These are phyloP conservation scores for Mesoligia furuncula DNA, from an alignment of 2,888 invertebrate genomes.

Conservation along the genomic window DNA sequence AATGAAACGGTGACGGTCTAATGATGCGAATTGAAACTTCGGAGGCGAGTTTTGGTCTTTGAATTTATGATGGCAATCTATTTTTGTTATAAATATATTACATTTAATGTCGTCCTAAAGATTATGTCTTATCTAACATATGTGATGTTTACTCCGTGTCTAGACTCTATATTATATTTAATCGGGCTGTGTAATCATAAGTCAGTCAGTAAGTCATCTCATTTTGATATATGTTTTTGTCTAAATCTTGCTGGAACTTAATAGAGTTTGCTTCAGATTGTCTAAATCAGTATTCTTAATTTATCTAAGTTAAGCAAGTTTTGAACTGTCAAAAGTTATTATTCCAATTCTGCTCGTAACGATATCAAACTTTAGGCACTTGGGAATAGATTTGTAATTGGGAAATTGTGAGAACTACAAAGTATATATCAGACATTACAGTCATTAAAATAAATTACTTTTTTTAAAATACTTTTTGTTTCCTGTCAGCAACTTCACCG, in stretches of 20 bases:
- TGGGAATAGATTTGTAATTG: constrained; percentile 8
- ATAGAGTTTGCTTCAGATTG: constrained; percentile 35
- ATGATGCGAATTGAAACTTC: constrained; percentile 82
- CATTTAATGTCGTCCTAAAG: constrained; percentile 7
- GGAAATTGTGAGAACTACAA: background rate
- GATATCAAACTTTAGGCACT: constrained; percentile 34
- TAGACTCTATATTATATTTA: constrained; percentile 45
- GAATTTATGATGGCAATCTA: constrained; percentile 51
- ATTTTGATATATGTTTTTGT: constrained; percentile 6
- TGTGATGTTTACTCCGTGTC: constrained; percentile 41
- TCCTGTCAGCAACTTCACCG: background rate
- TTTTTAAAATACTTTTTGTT: background rate
- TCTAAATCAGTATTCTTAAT: constrained; percentile 28
- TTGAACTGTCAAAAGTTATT: constrained; percentile 41
- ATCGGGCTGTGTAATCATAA: constrained; percentile 6
- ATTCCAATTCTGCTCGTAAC: constrained; percentile 32
- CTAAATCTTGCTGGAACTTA: background rate
- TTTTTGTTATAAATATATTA: constrained; percentile 40
- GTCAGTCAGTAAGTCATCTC: constrained; percentile 19
- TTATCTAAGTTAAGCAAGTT: constrained; percentile 28
- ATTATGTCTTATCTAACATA: constrained; percentile 22
- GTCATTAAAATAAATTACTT: too few relatives aligned
- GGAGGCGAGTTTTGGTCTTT: constrained; percentile 70
- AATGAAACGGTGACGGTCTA: constrained; percentile 77
- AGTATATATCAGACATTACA: too few relatives aligned